phyloP scores from a whole-genome alignment of 2,113 vertebrate genomes.

The Potamarius usumacintae region DNA sequence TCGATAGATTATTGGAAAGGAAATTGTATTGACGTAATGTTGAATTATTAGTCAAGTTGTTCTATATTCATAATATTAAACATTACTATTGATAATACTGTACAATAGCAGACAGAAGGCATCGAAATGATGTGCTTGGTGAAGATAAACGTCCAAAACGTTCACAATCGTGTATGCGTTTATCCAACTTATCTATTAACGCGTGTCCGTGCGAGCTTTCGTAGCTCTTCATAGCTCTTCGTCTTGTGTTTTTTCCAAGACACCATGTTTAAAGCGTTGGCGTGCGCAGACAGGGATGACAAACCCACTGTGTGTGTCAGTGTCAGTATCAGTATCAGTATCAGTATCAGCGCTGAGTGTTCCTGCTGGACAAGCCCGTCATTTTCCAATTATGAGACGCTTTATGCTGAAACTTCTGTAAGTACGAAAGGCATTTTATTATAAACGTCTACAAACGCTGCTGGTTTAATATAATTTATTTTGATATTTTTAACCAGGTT shows the following conservation, averaged over 20 bases:
- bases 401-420: slow-evolving; percentile 49
- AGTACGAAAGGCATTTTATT: slow-evolving; percentile 33
- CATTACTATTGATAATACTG: background rate
- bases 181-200: background rate
- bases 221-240: background rate
- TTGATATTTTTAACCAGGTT: background rate
- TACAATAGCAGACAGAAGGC: background rate
- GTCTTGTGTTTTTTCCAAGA: slow-evolving; percentile 31
- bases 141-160: too few relatives aligned
- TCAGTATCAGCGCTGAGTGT: slow-evolving; percentile 19
- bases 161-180: background rate
- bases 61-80: background rate
- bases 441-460: background rate
- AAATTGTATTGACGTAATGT: background rate
- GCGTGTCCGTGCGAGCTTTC: background rate
- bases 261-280: slow-evolving; percentile 32
- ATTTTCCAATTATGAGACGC: slow-evolving; percentile 34
- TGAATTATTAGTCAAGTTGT: background rate
- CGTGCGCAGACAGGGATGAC: slow-evolving; percentile 47
- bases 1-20: background rate
- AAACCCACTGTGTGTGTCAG: slow-evolving; percentile 42
- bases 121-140: background rate
- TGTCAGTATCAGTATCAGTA: background rate
- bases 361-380: slow-evolving; percentile 19
- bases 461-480: background rate